These are phyloP conservation scores for Drosophila miranda DNA, from an alignment of 1,140 invertebrate species.

Conservation along the genomic window DNA sequence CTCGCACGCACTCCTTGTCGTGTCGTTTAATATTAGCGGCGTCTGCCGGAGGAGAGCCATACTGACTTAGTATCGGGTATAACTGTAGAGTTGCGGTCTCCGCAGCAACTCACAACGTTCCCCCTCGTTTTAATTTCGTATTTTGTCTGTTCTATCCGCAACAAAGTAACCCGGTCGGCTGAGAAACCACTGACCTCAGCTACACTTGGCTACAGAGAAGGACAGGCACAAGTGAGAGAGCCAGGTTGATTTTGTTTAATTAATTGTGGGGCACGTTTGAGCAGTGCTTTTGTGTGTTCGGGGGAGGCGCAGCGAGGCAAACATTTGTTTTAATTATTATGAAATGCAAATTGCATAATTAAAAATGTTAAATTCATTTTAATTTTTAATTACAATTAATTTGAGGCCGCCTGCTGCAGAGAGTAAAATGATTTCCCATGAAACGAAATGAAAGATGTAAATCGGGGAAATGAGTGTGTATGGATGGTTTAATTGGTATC, in stretches of 20 bases:
- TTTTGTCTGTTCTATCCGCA: too few species aligned
- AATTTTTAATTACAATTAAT: constrained; percentile 79
- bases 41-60: too few species aligned
- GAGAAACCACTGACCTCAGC: too few species aligned
- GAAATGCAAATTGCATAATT: constrained; percentile 74
- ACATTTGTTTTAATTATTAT: constrained; percentile 80
- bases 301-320: constrained; percentile 24
- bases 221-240: not conserved
- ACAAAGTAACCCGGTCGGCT: too few species aligned
- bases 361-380: constrained; percentile 75
- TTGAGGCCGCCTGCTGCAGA: constrained; percentile 22
- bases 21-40: too few species aligned
- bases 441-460: constrained; percentile 1
- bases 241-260: not conserved
- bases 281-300: constrained; percentile 26
- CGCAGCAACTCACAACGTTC: too few species aligned
- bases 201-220: too few species aligned
- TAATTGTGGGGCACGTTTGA: constrained; percentile 31
- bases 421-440: constrained; percentile 9
- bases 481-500: not conserved
- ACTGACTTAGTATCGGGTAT: too few species aligned
- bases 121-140: too few species aligned
- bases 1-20: too few species aligned
- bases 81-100: too few species aligned
- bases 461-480: not conserved